Conservation (phyloP, 2,888 invertebrate genomes). For the Morpho deidamia region DNA sequence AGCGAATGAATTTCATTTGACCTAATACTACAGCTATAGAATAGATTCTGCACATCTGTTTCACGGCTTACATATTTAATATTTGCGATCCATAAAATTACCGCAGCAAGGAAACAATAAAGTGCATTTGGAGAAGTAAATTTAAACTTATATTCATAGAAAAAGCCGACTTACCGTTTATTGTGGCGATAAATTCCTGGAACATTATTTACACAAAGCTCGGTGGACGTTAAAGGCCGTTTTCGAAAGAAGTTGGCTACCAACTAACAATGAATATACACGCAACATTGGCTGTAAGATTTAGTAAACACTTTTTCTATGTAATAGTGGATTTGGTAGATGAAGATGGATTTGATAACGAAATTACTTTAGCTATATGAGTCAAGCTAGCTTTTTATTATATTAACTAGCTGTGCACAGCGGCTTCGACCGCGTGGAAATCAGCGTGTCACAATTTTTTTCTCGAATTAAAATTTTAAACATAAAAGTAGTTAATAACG, state of each 20-base stretch:
- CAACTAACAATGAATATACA: slow-evolving; percentile 65
- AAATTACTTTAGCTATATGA: too few relatives aligned
- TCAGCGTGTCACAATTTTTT: too few relatives aligned
- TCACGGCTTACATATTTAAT: background rate
- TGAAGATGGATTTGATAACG: too few relatives aligned
- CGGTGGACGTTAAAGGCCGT: slow-evolving; percentile 70
- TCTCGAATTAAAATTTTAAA: too few relatives aligned
- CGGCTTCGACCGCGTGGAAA: too few relatives aligned
- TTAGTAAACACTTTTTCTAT: background rate
- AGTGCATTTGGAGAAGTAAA: slow-evolving; percentile 45
- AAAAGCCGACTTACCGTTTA: slow-evolving; percentile 70
- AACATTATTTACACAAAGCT: slow-evolving; percentile 76
- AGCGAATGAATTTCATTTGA: too few relatives aligned
- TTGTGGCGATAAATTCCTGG: slow-evolving; percentile 72
- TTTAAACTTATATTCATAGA: slow-evolving; percentile 72
- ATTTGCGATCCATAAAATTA: slow-evolving; percentile 4
- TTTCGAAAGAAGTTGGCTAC: slow-evolving; percentile 64
- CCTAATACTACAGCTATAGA: too few relatives aligned
- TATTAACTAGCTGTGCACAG: too few relatives aligned
- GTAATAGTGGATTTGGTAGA: too few relatives aligned
- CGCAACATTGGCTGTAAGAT: background rate
- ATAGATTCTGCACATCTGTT: too few relatives aligned
- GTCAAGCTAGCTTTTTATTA: too few relatives aligned
- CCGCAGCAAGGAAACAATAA: slow-evolving; percentile 32
- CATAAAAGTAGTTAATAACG: too few relatives aligned